A percentile compares a stretch with the other conserved stretches of the same genome.
Evolutionary conservation across 2,797 vertebrate genomes (phyloP).

Genomic region (Momotus momota): DNA sequence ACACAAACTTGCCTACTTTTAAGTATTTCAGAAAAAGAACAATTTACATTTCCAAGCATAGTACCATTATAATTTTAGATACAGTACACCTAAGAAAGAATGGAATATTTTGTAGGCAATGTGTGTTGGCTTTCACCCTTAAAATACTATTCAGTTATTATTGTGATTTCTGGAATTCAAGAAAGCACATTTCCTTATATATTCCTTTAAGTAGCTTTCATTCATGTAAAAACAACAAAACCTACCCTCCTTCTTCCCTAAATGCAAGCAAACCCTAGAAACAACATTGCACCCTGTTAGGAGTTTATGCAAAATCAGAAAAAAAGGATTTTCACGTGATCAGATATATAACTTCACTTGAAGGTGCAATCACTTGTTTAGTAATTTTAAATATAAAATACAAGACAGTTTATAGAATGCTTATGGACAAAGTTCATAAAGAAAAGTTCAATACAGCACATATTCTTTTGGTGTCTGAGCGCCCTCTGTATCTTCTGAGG

Average conservation of each 20-base stretch:
- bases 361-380: background rate
- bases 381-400: background rate
- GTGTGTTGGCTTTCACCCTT: background rate
- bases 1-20: background rate
- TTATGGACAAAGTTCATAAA: background rate
- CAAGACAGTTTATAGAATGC: background rate
- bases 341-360: background rate
- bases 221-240: background rate
- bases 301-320: background rate
- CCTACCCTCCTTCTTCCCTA: rapidly evolving
- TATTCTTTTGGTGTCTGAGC: conserved; percentile 15
- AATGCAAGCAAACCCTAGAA: background rate
- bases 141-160: background rate
- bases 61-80: background rate
- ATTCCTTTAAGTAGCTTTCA: background rate
- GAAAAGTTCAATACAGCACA: background rate
- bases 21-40: background rate
- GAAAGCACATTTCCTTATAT: background rate
- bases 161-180: background rate
- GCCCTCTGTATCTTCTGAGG: conserved; percentile 10
- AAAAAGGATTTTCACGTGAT: background rate
- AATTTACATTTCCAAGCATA: background rate
- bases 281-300: background rate
- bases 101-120: background rate
- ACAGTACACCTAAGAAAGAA: background rate